phyloP scores from a whole-genome alignment of 2,113 vertebrate genomes.

The Jacana jacana region DNA sequence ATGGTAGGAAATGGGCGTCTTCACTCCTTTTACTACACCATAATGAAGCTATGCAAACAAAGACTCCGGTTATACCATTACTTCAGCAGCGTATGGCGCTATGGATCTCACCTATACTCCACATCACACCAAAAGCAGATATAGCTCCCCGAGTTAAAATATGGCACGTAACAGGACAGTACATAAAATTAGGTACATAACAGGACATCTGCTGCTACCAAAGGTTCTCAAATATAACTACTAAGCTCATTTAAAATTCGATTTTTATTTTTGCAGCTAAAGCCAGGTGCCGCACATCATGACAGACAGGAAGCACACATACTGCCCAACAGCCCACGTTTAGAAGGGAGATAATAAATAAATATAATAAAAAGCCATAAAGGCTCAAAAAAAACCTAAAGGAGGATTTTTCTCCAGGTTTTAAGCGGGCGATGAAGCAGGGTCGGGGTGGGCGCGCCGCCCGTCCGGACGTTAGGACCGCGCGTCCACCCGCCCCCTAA shows the following conservation, averaged over 20 bases:
- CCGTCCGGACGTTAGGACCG: neutral
- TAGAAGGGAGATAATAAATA: neutral
- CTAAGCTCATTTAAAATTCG: neutral
- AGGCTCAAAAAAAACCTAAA: accelerated
- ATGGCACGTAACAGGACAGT: neutral
- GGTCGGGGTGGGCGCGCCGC: neutral
- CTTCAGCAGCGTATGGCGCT: accelerated
- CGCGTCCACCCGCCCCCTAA: neutral
- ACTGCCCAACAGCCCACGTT: too few species aligned
- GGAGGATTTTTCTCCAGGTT: neutral
- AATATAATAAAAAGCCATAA: accelerated
- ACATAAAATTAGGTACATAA: too few species aligned
- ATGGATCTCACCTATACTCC: accelerated
- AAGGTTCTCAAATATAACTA: neutral
- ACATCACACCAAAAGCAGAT: too few species aligned
- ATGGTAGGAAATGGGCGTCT: accelerated
- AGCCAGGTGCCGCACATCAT: neutral
- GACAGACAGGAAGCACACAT: neutral
- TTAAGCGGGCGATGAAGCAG: neutral
- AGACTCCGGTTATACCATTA: neutral
- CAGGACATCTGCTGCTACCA: neutral
- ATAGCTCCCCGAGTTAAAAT: neutral
- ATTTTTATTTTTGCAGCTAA: neutral
- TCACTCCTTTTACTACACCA: neutral
- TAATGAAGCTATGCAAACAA: neutral